Base-by-base conservation (phyloP, 2,113 vertebrate genomes). In the Labrus mixtus region DNA sequence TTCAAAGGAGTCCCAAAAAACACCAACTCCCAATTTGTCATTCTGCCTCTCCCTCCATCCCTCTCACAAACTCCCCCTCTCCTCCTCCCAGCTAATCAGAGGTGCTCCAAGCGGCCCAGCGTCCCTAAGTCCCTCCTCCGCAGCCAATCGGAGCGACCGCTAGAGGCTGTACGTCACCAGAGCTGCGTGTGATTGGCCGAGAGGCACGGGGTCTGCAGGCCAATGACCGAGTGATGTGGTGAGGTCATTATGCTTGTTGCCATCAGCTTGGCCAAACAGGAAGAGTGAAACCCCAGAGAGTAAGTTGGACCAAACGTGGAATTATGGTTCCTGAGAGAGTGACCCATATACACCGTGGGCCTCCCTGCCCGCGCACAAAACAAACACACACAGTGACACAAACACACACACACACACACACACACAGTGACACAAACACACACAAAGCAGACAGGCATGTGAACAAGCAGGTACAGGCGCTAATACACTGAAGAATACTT, bases 201-300 rank as follows among this genome's bases (percentile, higher is more conserved):
- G 12, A 68, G 43, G 71, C n/a, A 20, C 1, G 15, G 46, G 69
- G 86, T 82, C 84, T 87, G 76, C 78, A 76, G 88, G 90, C 95
- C 95, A 96, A 95, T 95, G 83, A 86, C 73, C 65, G 68, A 66
- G 80, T 80, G 89, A 69, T 77, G 78, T 46, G 92, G 84, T 94
- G 93, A 95, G 91, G 93, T 95, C 90, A 94, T 93, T 69, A 78
- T 90, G 92, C 93, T 93, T 95, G 94, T 95, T 96, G 93, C 94
- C 93, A 95, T 94, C 94, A 95, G 83, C 84, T 89, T 78, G 86
- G 73, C 89, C 85, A 85, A 92, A 93, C 89, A 92, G 91, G 89
- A 92, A 93, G 84, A 91, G 86, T 82, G 68, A 89, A 90, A 92
- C 84, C 89, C 85, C 81, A 75, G 80, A 39, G 89, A 89, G 86